These are phyloP conservation scores for Hylaeus anthracinus DNA, from an alignment of 1,140 invertebrate species.

Conservation along the genomic window DNA sequence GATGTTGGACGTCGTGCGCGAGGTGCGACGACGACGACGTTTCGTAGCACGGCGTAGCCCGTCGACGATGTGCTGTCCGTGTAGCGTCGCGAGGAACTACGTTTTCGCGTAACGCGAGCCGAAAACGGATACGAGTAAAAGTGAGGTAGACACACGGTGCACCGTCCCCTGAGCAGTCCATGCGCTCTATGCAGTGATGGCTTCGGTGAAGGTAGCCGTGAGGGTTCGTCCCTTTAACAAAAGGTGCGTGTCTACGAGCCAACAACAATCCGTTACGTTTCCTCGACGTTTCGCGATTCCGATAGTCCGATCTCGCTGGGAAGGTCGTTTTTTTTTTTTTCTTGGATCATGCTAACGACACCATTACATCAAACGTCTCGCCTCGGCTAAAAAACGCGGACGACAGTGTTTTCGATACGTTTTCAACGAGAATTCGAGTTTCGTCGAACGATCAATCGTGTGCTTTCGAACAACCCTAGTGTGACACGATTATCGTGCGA, in stretches of 20 bases:
- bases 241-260: conserved; percentile 82
- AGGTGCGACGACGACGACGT: conserved; percentile 50
- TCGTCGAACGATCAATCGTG: conserved; percentile 34
- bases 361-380: not conserved
- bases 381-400: not conserved
- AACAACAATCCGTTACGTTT: conserved; percentile 9
- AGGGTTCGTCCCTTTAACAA: conserved; percentile 91
- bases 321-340: not conserved
- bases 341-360: not conserved
- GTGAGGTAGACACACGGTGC: not conserved
- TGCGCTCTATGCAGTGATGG: conserved; percentile 82
- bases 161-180: conserved; percentile 44
- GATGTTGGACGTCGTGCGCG: conserved; percentile 52
- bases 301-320: not conserved
- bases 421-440: not conserved
- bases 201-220: conserved; percentile 91
- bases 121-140: not conserved
- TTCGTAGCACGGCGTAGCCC: conserved; percentile 14
- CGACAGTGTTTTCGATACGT: not conserved
- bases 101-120: conserved; percentile 24
- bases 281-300: not conserved
- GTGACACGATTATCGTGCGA: conserved; percentile 3
- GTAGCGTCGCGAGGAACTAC: not conserved
- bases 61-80: conserved; percentile 29
- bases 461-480: conserved; percentile 20